Percentiles rank a stretch among this genome's conserved stretches.
Conservation (phyloP, 2,888 invertebrate genomes). For the Pocota personata region DNA sequence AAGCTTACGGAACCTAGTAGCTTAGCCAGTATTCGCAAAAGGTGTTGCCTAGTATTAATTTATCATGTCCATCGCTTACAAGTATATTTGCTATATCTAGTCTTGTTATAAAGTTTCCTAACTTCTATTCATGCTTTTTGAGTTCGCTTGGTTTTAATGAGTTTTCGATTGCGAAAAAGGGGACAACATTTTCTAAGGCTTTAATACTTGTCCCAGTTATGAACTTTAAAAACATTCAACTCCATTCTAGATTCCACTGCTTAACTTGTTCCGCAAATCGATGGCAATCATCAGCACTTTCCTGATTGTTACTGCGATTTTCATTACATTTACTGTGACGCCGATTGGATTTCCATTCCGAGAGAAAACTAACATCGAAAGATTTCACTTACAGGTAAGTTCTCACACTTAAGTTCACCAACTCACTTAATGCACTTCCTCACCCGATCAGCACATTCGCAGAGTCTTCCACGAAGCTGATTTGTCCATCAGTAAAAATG, state of each 20-base stretch:
- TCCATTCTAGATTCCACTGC: slow-evolving; percentile 77
- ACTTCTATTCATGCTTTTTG: too few relatives aligned
- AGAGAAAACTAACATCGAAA: slow-evolving; percentile 83
- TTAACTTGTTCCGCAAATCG: slow-evolving; percentile 80
- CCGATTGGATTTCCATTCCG: slow-evolving; percentile 85
- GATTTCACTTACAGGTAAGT: slow-evolving; percentile 83
- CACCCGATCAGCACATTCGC: slow-evolving; percentile 82
- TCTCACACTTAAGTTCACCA: neutral
- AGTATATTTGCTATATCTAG: too few relatives aligned
- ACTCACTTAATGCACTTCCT: neutral
- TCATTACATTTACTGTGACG: slow-evolving; percentile 81
- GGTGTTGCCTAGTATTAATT: too few relatives aligned
- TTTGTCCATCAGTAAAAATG: slow-evolving; percentile 79
- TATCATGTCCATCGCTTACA: too few relatives aligned
- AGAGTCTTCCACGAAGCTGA: slow-evolving; percentile 82
- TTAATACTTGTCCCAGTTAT: too few relatives aligned
- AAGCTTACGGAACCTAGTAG: too few relatives aligned
- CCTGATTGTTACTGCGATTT: slow-evolving; percentile 74
- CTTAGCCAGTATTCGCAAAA: too few relatives aligned
- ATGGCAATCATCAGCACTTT: slow-evolving; percentile 76
- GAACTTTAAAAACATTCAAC: neutral
- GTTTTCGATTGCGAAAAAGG: too few relatives aligned
- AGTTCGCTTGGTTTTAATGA: too few relatives aligned
- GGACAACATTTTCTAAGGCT: too few relatives aligned
- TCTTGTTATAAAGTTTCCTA: too few relatives aligned